Conservation (phyloP, 2,113 vertebrate species). For the Sisor rabdophorus region DNA sequence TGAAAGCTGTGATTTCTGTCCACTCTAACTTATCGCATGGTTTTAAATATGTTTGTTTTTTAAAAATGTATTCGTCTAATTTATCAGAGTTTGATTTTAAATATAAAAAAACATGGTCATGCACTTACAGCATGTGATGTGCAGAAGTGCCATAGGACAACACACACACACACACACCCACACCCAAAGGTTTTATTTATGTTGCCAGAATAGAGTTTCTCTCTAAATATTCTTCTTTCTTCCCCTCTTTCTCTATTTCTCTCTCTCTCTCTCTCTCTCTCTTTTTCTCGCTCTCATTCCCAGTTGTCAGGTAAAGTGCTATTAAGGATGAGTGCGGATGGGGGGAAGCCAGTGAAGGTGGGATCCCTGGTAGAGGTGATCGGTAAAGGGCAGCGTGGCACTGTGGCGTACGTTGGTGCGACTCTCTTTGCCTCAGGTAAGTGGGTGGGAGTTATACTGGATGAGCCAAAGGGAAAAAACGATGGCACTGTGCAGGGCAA, state of each 20-base stretch:
- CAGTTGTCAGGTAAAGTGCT: slow-evolving; percentile 12
- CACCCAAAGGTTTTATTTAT: neutral
- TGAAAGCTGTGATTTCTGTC: neutral
- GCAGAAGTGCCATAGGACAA: slow-evolving; percentile 1
- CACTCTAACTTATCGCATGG: too few species aligned
- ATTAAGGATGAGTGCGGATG: slow-evolving; percentile 86
- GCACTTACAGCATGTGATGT: slow-evolving; percentile 12
- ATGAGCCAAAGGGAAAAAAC: slow-evolving; percentile 94
- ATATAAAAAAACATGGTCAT: neutral
- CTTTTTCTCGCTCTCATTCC: too few species aligned
- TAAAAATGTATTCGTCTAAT: neutral
- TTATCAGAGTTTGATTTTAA: neutral
- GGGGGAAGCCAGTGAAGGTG: slow-evolving; percentile 78
- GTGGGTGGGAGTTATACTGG: slow-evolving; percentile 95
- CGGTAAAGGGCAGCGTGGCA: slow-evolving; percentile 91
- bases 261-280: neutral
- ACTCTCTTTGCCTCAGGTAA: slow-evolving; percentile 94
- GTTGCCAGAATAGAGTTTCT: too few species aligned
- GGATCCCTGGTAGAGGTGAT: slow-evolving; percentile 94
- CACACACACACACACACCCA: neutral
- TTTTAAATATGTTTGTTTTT: neutral
- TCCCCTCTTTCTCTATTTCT: neutral
- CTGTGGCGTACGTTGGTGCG: slow-evolving; percentile 89
- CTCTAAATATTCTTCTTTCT: too few species aligned
- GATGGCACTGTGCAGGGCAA: slow-evolving; percentile 94